Evolutionary conservation across 2,888 invertebrate species (phyloP).

Genomic region (Scaptomyza caliginosa): DNA sequence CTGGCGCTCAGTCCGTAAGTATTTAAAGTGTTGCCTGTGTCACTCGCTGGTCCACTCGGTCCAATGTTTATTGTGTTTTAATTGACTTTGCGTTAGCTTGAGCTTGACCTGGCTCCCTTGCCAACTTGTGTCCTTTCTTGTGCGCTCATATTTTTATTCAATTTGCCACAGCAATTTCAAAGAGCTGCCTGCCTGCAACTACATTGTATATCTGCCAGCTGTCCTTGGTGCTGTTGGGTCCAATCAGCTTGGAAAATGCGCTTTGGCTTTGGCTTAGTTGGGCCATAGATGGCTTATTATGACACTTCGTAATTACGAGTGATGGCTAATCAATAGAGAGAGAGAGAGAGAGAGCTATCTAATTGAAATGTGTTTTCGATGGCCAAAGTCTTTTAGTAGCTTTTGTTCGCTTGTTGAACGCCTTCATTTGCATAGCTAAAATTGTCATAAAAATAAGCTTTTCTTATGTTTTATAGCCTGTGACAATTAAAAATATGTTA

Average conservation of each 20-base stretch:
- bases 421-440: constrained; percentile 43
- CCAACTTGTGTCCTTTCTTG: constrained; percentile 3
- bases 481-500: background rate
- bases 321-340: constrained; percentile 70
- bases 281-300: constrained; percentile 51
- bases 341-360: no score
- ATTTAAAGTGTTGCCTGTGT: constrained; percentile 36
- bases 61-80: constrained; percentile 58
- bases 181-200: constrained; percentile 23
- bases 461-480: background rate
- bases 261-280: constrained; percentile 1
- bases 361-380: constrained; percentile 61
- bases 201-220: background rate
- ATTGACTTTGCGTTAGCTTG: constrained; percentile 64
- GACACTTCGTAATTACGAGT: constrained; percentile 61
- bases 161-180: constrained; percentile 68
- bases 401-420: background rate
- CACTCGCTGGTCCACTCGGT: constrained; percentile 24
- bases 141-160: constrained; percentile 71
- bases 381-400: constrained; percentile 37
- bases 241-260: constrained; percentile 45
- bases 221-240: constrained; percentile 21
- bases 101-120: background rate
- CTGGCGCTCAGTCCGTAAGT: constrained; percentile 90
- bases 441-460: constrained; percentile 25